These are phyloP conservation scores for Liparis tanakae DNA, from an alignment of 2,797 vertebrate genomes.

Conservation along the genomic window DNA sequence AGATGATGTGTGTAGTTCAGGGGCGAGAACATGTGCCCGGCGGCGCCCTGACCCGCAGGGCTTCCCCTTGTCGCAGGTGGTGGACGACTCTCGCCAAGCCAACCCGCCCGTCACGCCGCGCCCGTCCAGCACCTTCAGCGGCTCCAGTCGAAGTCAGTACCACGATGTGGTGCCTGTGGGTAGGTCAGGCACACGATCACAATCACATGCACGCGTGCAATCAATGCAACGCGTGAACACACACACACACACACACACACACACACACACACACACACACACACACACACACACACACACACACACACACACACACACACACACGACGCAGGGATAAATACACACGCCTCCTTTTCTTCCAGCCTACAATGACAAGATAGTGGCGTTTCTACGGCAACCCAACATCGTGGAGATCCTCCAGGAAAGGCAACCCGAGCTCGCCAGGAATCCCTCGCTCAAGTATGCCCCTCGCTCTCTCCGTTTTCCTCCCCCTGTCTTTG, in stretches of 20 bases:
- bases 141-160: conserved; percentile 92
- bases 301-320: not conserved
- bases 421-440: conserved; percentile 95
- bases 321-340: not conserved
- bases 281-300: not conserved
- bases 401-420: conserved; percentile 98
- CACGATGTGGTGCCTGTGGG: conserved; percentile 96
- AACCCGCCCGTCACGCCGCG: conserved; percentile 89
- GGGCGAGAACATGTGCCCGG: not conserved
- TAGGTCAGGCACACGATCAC: conserved; percentile 72
- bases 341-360: conserved; percentile 10
- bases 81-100: conserved; percentile 92
- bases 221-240: not conserved
- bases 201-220: not conserved
- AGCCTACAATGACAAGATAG: conserved; percentile 99
- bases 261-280: not conserved
- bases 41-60: conserved; percentile 56
- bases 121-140: conserved; percentile 94
- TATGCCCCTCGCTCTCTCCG: conserved; percentile 60
- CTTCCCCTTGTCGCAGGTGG: conserved; percentile 84
- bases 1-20: not conserved
- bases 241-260: not conserved
- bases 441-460: conserved; percentile 97
- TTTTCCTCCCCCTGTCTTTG: conserved; percentile 1
- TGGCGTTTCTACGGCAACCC: conserved; percentile 96